A percentile compares a stretch with the other conserved stretches of the same genome.
Conservation (phyloP, 2,888 invertebrate genomes). For the Conchocele bisecta region DNA sequence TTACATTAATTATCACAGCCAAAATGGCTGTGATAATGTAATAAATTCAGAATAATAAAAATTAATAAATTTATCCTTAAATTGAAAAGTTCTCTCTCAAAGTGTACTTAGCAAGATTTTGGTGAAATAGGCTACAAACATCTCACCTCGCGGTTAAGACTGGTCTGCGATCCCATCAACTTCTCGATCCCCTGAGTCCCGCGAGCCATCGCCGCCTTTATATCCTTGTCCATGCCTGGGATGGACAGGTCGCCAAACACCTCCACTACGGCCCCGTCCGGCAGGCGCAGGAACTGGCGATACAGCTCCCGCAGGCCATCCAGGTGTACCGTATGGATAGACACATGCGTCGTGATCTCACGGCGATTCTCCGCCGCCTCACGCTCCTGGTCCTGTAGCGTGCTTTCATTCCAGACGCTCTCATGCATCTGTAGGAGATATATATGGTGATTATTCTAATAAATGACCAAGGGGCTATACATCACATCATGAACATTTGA, state of each 20-base stretch:
- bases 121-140: no score
- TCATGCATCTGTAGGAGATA: constrained; percentile 72
- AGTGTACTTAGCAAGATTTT: no score
- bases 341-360: constrained; percentile 81
- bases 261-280: constrained; percentile 81
- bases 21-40: no score
- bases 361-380: constrained; percentile 44
- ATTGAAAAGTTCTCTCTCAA: no score
- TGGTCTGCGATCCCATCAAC: constrained; percentile 66
- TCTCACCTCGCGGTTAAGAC: constrained; percentile 55
- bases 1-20: no score
- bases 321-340: constrained; percentile 80
- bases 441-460: no score
- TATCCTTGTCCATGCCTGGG: constrained; percentile 79
- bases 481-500: no score
- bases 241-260: constrained; percentile 81
- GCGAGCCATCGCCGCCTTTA: constrained; percentile 73
- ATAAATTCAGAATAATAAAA: no score
- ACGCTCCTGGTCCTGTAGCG: constrained; percentile 60
- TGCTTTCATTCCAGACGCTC: constrained; percentile 75
- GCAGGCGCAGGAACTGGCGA: constrained; percentile 79
- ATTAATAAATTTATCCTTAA: no score
- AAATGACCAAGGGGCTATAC: no score
- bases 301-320: constrained; percentile 80
- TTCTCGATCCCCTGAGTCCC: constrained; percentile 76